A percentile compares a stretch with the other conserved stretches of the same genome.
Evolutionary conservation across 2,113 vertebrate genomes (phyloP).

Genomic region (Osmerus mordax): DNA sequence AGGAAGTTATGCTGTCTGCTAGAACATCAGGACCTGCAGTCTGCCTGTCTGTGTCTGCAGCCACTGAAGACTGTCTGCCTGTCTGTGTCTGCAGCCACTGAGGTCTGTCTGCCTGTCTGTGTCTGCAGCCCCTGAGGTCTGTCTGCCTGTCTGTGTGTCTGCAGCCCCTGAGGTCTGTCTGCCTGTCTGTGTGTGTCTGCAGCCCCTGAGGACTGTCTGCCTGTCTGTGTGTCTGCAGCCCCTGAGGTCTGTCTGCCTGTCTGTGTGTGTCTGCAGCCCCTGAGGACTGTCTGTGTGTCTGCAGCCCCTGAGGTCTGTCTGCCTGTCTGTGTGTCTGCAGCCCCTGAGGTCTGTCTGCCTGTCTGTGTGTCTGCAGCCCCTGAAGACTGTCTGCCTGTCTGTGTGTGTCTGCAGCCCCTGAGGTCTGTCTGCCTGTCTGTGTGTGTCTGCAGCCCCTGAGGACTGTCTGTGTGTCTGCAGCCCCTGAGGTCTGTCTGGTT

Average conservation of each 20-base stretch:
- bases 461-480: background rate
- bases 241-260: background rate
- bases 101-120: background rate
- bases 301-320: background rate
- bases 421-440: background rate
- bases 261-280: background rate
- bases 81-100: background rate
- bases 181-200: background rate
- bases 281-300: too few relatives aligned
- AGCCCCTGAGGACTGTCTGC: background rate
- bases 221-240: background rate
- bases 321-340: background rate
- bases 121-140: background rate
- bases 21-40: too few relatives aligned
- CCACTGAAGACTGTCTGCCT: background rate
- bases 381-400: background rate
- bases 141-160: background rate
- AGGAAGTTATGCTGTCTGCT: too few relatives aligned
- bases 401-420: background rate
- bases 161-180: too few relatives aligned
- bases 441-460: background rate
- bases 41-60: too few relatives aligned
- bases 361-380: background rate
- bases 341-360: background rate
- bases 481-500: background rate